These are phyloP conservation scores for Sipunculus nudus DNA, from an alignment of 2,888 invertebrate genomes.

Conservation along the genomic window DNA sequence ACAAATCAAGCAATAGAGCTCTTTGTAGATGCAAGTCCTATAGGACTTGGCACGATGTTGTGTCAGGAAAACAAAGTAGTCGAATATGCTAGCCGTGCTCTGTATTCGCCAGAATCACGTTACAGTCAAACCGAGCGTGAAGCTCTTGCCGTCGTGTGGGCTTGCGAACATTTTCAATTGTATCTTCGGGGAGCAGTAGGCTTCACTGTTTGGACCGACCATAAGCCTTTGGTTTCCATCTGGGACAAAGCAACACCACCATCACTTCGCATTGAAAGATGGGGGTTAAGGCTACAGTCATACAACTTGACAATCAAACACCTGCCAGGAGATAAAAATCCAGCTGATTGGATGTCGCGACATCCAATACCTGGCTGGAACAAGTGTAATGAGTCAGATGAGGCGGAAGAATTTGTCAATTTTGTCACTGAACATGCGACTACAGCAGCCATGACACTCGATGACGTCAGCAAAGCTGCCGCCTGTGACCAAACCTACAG, in stretches of 20 bases:
- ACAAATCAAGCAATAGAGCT: slow-evolving; percentile 28
- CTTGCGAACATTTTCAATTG: slow-evolving; percentile 4
- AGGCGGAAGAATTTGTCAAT: slow-evolving; percentile 33
- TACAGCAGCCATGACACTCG: slow-evolving; percentile 12
- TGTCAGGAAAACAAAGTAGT: background rate
- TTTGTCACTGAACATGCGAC: slow-evolving; percentile 18
- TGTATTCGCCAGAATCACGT: background rate
- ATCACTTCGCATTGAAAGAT: slow-evolving; percentile 41
- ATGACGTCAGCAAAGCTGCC: slow-evolving; percentile 6
- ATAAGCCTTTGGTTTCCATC: slow-evolving; percentile 8
- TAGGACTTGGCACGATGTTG: slow-evolving; percentile 41
- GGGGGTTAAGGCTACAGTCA: slow-evolving; percentile 36
- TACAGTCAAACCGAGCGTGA: slow-evolving; percentile 15
- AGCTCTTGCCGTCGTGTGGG: slow-evolving; percentile 6
- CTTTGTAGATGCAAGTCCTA: slow-evolving; percentile 39
- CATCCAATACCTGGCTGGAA: too few relatives aligned
- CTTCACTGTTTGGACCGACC: slow-evolving; percentile 10
- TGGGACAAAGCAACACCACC: slow-evolving; percentile 30
- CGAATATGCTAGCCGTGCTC: background rate
- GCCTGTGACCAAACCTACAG: slow-evolving; percentile 1
- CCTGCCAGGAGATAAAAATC: slow-evolving; percentile 34
- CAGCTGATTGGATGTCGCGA: slow-evolving; percentile 41
- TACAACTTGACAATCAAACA: slow-evolving; percentile 33
- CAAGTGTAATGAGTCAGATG: too few relatives aligned
- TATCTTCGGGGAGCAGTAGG: slow-evolving; percentile 9